These are phyloP conservation scores for Synergus umbraculus DNA, from an alignment of 2,888 invertebrate genomes.

Conservation along the genomic window DNA sequence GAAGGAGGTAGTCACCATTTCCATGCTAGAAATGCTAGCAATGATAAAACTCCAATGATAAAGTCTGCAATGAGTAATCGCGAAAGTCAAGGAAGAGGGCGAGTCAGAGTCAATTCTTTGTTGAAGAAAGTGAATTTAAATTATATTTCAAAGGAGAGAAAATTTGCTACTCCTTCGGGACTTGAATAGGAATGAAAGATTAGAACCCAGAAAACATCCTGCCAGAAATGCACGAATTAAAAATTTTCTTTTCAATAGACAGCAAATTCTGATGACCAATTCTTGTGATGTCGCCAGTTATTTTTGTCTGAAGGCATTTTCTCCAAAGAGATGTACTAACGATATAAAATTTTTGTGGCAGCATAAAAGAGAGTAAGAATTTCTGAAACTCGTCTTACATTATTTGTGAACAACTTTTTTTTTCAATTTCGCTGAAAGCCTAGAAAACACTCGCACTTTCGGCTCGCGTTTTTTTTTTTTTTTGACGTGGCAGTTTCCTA, in stretches of 20 bases:
- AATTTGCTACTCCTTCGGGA: conserved; percentile 32
- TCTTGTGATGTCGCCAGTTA: too few relatives aligned
- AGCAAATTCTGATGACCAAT: too few relatives aligned
- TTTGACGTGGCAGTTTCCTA: conserved; percentile 25
- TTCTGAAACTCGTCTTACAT: too few relatives aligned
- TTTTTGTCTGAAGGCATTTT: too few relatives aligned
- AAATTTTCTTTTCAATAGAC: too few relatives aligned
- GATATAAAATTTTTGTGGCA: too few relatives aligned
- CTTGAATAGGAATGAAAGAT: conserved; percentile 19
- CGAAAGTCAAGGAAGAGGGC: not conserved
- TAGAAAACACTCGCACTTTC: conserved; percentile 8
- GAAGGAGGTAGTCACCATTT: not conserved
- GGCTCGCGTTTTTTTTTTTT: conserved; percentile 34
- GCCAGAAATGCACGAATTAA: too few relatives aligned
- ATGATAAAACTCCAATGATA: conserved; percentile 21
- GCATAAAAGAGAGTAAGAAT: too few relatives aligned
- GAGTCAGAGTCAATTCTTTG: conserved; percentile 7
- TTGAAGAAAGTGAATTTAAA: conserved; percentile 15
- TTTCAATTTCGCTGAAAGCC: not conserved
- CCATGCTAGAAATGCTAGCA: not conserved
- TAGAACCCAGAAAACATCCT: too few relatives aligned
- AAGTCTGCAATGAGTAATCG: conserved; percentile 7
- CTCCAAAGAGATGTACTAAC: too few relatives aligned
- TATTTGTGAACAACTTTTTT: not conserved
- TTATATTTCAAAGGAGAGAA: not conserved